These are phyloP conservation scores for Cataglyphis hispanica DNA, from an alignment of 1,140 invertebrate species.

Conservation along the genomic window DNA sequence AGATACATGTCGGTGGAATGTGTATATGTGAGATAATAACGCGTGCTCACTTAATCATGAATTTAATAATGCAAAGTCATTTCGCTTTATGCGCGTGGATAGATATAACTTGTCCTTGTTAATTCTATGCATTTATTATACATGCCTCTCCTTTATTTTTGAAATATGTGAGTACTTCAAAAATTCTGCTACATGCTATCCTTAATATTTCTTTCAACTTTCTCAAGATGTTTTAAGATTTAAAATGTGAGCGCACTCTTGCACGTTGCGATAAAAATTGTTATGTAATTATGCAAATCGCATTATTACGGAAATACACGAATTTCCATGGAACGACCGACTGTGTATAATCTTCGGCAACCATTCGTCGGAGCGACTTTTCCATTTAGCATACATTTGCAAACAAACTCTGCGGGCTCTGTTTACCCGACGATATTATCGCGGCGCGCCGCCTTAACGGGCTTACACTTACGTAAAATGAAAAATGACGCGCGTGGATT, in stretches of 20 bases:
- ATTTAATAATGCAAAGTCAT: background rate
- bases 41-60: background rate
- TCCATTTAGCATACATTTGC: slow-evolving; percentile 58
- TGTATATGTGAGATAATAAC: background rate
- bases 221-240: background rate
- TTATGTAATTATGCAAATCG: slow-evolving; percentile 46
- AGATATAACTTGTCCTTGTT: background rate
- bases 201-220: background rate
- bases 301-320: slow-evolving; percentile 37
- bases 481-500: slow-evolving; percentile 55
- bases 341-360: slow-evolving; percentile 19
- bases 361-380: slow-evolving; percentile 20
- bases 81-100: background rate
- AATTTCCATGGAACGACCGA: slow-evolving; percentile 42
- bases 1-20: slow-evolving; percentile 25
- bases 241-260: too few species aligned
- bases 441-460: slow-evolving; percentile 43
- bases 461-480: slow-evolving; percentile 35
- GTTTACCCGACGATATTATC: slow-evolving; percentile 53
- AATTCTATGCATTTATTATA: background rate
- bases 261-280: background rate
- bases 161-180: background rate
- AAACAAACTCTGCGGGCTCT: slow-evolving; percentile 41
- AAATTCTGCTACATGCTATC: slow-evolving; percentile 12
- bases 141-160: background rate